Conservation (phyloP, 2,888 invertebrate species). For the Tenthredo distinguenda region DNA sequence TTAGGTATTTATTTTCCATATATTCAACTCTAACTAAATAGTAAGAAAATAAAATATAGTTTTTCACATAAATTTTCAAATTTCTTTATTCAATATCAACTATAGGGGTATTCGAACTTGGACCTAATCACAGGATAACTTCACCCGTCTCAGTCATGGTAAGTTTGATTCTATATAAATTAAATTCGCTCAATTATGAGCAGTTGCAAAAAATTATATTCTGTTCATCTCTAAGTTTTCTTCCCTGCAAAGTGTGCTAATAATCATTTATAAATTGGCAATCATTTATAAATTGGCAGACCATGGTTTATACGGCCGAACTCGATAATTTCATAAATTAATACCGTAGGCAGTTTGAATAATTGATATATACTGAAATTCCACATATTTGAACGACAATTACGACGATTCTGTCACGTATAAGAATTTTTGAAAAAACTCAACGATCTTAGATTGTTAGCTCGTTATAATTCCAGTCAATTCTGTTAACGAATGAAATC, state of each 20-base stretch:
- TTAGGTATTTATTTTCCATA: slow-evolving; percentile 23
- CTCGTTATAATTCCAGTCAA: not conserved
- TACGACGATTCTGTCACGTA: too few relatives aligned
- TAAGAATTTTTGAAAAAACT: not conserved
- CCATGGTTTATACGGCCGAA: too few relatives aligned
- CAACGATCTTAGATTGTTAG: not conserved
- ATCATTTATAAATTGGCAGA: not conserved
- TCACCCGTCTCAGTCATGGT: not conserved
- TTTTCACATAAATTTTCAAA: not conserved
- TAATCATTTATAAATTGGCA: not conserved
- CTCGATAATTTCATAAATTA: too few relatives aligned
- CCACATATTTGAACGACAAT: not conserved
- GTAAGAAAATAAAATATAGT: not conserved
- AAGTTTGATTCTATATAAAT: not conserved
- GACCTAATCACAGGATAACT: not conserved
- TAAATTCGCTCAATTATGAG: not conserved
- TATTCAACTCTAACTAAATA: not conserved
- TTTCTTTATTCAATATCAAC: not conserved
- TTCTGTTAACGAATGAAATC: not conserved
- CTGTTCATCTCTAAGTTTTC: not conserved
- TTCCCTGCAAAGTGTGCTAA: not conserved
- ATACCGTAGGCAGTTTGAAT: not conserved
- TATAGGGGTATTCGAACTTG: not conserved
- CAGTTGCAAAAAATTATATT: not conserved
- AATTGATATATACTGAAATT: not conserved